These are phyloP conservation scores for Acronicta alni DNA, from an alignment of 2,888 invertebrate species.

Conservation along the genomic window DNA sequence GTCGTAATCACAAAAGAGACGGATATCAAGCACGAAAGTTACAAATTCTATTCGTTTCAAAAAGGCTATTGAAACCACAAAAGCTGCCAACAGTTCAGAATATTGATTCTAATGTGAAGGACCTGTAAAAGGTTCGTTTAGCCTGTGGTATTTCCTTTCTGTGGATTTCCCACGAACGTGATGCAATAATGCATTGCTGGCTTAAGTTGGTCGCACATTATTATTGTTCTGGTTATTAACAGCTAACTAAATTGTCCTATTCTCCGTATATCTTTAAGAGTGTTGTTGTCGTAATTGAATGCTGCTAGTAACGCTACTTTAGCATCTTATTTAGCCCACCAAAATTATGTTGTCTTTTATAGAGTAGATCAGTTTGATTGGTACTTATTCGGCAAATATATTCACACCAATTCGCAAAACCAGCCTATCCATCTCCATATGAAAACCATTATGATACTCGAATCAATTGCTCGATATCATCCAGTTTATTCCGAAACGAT, in stretches of 20 bases:
- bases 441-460: constrained; percentile 67
- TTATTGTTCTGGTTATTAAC: constrained; percentile 24
- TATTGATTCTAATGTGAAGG: constrained; percentile 34
- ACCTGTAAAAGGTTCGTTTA: constrained; percentile 14
- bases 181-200: constrained; percentile 37
- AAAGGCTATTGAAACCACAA: constrained; percentile 13
- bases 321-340: not conserved
- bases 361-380: not conserved
- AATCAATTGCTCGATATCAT: constrained; percentile 67
- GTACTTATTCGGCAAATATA: constrained; percentile 43
- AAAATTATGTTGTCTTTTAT: too few species aligned
- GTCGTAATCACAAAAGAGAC: constrained; percentile 2
- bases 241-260: constrained; percentile 12
- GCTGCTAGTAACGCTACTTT: not conserved
- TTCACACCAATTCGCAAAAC: constrained; percentile 51
- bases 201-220: constrained; percentile 28
- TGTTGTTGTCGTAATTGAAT: constrained; percentile 1
- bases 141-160: constrained; percentile 23
- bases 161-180: constrained; percentile 39
- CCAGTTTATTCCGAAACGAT: constrained; percentile 49
- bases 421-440: constrained; percentile 64
- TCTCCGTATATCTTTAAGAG: constrained; percentile 11
- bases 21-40: constrained; percentile 14
- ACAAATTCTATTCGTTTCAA: constrained; percentile 9
- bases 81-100: constrained; percentile 7